phyloP scores from a whole-genome alignment of 2,113 vertebrate species.

The Columbina picui region DNA sequence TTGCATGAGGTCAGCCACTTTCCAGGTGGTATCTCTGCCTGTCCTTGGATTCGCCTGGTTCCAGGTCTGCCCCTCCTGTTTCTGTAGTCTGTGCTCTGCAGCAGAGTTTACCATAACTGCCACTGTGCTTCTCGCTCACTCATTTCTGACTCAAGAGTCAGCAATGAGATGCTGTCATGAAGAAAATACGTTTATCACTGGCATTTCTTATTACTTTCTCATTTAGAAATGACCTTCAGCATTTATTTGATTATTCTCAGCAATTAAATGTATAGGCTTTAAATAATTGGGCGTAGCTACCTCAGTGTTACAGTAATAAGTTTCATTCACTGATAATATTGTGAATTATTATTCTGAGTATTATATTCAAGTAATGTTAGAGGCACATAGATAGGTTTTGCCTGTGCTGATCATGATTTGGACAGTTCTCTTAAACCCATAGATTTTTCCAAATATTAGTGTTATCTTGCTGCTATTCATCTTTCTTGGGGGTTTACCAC shows the following conservation, averaged over 20 bases:
- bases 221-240: conserved; percentile 45
- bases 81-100: too few species aligned
- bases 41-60: too few species aligned
- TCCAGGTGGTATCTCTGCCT: too few species aligned
- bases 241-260: conserved; percentile 32
- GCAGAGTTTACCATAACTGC: too few species aligned
- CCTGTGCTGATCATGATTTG: background rate
- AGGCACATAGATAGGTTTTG: background rate
- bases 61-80: too few species aligned
- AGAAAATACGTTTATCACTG: conserved; percentile 62
- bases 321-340: background rate
- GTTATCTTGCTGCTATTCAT: background rate
- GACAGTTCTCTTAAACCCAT: background rate
- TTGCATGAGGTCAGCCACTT: too few species aligned
- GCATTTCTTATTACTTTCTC: conserved; percentile 45
- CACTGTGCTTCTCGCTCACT: too few species aligned
- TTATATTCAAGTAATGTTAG: background rate
- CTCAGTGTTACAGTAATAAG: background rate
- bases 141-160: background rate
- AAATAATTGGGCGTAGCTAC: background rate
- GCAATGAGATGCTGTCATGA: conserved; percentile 74
- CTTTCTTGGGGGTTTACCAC: background rate
- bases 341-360: background rate
- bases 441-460: background rate
- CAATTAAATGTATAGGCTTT: conserved; percentile 34